Conservation (phyloP, 2,797 vertebrate species). For the Phrynocephalus guinanensis region DNA sequence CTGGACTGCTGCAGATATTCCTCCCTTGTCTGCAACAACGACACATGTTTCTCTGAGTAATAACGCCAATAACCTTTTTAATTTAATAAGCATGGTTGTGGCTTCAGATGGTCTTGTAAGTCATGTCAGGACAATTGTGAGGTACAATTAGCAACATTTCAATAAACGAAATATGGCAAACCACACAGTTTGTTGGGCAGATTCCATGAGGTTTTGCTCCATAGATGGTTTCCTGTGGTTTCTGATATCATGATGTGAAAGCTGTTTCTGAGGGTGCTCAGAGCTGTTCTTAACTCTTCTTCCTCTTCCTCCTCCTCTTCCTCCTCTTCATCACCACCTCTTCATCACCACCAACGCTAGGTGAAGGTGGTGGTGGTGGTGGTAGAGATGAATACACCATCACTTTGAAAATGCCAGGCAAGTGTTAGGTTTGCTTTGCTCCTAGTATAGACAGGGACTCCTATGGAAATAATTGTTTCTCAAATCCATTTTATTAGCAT, state of each 20-base stretch:
- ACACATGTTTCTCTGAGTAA: background rate
- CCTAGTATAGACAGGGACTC: background rate
- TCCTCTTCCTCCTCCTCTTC: no score
- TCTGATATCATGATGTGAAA: background rate
- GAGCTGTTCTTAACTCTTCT: background rate
- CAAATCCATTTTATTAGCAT: background rate
- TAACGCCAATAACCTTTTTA: background rate
- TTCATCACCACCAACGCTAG: background rate
- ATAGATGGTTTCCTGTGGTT: background rate
- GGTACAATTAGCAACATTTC: background rate
- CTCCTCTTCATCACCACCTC: no score
- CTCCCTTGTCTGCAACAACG: background rate
- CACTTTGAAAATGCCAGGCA: background rate
- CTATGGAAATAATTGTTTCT: background rate
- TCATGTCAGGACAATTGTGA: background rate
- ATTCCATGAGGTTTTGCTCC: background rate
- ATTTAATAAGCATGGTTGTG: background rate
- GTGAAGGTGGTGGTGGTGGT: no score
- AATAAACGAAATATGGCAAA: background rate
- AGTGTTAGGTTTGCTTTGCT: background rate
- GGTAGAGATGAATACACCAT: background rate
- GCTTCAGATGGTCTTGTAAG: background rate
- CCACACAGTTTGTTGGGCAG: background rate
- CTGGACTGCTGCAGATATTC: background rate
- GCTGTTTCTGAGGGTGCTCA: background rate